Conservation (phyloP, 2,888 invertebrate genomes). For the Thysanoteuthis rhombus region DNA sequence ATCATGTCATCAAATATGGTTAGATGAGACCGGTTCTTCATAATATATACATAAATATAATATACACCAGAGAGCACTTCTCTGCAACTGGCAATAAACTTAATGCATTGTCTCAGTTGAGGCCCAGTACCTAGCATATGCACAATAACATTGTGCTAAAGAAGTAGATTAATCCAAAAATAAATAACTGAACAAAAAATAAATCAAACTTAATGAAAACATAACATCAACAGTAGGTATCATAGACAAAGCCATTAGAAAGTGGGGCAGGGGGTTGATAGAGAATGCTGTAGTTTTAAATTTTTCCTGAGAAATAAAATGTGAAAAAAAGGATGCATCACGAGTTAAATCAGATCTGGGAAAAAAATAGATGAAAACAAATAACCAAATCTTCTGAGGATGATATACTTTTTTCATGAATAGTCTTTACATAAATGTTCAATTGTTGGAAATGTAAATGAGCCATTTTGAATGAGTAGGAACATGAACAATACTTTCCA, state of each 20-base stretch:
- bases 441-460: too few species aligned
- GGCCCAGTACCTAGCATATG: background rate
- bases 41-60: background rate
- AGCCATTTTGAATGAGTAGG: too few species aligned
- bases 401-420: background rate
- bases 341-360: too few species aligned
- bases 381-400: background rate
- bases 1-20: background rate
- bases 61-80: background rate
- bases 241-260: background rate
- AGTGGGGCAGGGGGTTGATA: background rate
- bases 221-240: background rate
- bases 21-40: background rate
- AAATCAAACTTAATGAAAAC: background rate
- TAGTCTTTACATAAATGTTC: too few species aligned
- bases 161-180: background rate
- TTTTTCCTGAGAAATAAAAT: too few species aligned
- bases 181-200: background rate
- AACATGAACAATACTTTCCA: too few species aligned
- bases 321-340: too few species aligned
- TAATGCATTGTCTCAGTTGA: background rate
- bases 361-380: background rate
- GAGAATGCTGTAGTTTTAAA: too few species aligned
- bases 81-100: background rate
- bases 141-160: background rate